Evolutionary conservation across 1,140 invertebrate genomes (phyloP).

Genomic region (Palaemon carinicauda): DNA sequence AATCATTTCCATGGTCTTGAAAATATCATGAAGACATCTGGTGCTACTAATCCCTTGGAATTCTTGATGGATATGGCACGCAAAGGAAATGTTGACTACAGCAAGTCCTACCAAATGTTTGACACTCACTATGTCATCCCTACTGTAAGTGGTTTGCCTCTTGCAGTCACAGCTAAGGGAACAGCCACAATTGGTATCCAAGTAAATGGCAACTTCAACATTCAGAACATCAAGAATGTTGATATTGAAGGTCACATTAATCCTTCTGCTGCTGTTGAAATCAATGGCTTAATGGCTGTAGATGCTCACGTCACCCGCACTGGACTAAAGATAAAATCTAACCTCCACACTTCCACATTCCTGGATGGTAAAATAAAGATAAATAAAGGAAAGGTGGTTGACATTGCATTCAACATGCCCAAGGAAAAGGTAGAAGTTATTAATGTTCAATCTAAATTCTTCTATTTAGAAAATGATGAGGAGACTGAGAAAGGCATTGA

Average conservation of each 20-base stretch:
- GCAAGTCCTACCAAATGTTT: constrained; percentile 73
- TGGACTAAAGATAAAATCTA: constrained; percentile 78
- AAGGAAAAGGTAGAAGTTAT: constrained; percentile 83
- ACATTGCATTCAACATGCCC: constrained; percentile 78
- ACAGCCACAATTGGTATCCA: constrained; percentile 76
- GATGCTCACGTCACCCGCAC: constrained; percentile 77
- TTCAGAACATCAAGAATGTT: constrained; percentile 73
- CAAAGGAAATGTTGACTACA: constrained; percentile 62
- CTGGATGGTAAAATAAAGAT: constrained; percentile 74
- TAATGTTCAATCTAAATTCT: constrained; percentile 63
- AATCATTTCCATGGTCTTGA: constrained; percentile 61
- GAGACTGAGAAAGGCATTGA: neutral
- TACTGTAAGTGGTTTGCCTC: constrained; percentile 79
- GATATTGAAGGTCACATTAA: constrained; percentile 65
- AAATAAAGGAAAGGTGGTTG: constrained; percentile 74
- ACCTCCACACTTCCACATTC: constrained; percentile 81
- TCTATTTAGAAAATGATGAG: constrained; percentile 17
- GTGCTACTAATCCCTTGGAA: constrained; percentile 32
- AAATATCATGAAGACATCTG: neutral
- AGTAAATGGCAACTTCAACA: constrained; percentile 75
- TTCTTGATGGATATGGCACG: constrained; percentile 38
- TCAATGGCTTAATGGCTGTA: constrained; percentile 76
- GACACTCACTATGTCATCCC: constrained; percentile 81
- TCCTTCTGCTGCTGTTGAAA: constrained; percentile 75
- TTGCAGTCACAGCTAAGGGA: constrained; percentile 77